Evolutionary conservation across 2,888 invertebrate genomes (phyloP).

Genomic region (Mesorhabditis sp.): DNA sequence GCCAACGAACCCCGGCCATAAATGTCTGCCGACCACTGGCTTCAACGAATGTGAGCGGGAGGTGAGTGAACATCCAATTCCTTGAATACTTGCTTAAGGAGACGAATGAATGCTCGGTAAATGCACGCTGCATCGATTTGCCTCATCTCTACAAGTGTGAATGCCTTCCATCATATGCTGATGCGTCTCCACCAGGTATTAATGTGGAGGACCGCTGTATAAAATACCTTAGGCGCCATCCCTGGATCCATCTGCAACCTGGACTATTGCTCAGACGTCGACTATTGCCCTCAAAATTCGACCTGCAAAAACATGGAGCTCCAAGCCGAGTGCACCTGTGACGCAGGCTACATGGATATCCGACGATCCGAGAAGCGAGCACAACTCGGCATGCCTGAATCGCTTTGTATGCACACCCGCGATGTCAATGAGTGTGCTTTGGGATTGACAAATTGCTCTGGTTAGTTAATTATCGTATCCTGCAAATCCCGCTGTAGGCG

Average conservation of each 20-base stretch:
- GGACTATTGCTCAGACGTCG: constrained; percentile 60
- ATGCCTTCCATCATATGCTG: constrained; percentile 51
- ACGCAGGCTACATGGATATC: constrained; percentile 76
- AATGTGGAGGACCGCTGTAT: not conserved
- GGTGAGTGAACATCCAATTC: not conserved
- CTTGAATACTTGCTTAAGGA: constrained; percentile 10
- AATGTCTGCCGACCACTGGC: constrained; percentile 49
- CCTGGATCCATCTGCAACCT: constrained; percentile 41
- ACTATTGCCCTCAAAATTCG: constrained; percentile 83
- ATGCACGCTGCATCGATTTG: constrained; percentile 56
- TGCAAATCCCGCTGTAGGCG: constrained; percentile 17
- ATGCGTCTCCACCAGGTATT: constrained; percentile 46
- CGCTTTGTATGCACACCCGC: constrained; percentile 45
- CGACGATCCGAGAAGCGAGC: constrained; percentile 41
- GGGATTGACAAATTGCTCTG: constrained; percentile 57
- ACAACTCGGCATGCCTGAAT: constrained; percentile 38
- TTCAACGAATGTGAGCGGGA: constrained; percentile 56
- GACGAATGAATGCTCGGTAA: constrained; percentile 48
- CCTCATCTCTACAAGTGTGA: constrained; percentile 57
- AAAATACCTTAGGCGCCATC: not conserved
- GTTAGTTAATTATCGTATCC: constrained; percentile 8
- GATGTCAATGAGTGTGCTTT: constrained; percentile 58
- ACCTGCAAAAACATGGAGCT: constrained; percentile 86
- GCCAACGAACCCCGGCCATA: constrained; percentile 51
- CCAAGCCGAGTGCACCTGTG: constrained; percentile 84